Evolutionary conservation across 2,113 vertebrate species (phyloP).

Genomic region (Oxygymnocypris stewartii): DNA sequence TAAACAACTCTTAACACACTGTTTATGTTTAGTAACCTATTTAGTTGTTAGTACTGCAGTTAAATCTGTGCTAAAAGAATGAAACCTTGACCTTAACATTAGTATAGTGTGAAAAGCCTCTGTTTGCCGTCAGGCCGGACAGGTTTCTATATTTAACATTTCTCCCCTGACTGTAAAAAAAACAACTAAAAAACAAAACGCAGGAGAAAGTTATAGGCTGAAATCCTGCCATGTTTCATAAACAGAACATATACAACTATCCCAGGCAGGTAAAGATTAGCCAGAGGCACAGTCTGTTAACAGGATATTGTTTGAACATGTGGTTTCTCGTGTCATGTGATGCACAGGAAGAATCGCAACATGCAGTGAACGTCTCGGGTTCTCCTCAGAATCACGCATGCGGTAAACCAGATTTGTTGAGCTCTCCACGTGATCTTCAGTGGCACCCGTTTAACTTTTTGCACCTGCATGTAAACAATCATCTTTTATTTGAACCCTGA

Average conservation of each 20-base stretch:
- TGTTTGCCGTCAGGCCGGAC: neutral
- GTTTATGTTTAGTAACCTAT: neutral
- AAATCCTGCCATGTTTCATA: neutral
- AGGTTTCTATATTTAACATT: constrained; percentile 20
- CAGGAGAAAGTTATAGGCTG: neutral
- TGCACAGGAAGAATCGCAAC: constrained; percentile 47
- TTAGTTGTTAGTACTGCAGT: neutral
- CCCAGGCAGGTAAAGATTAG: neutral
- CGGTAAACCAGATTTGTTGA: neutral
- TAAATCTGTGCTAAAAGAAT: neutral
- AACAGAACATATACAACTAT: neutral
- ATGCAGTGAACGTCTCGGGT: neutral
- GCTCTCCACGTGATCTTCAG: neutral
- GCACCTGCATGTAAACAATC: neutral
- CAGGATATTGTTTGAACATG: constrained; percentile 47
- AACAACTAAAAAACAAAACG: neutral
- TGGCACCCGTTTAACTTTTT: neutral
- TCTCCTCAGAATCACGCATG: constrained; percentile 6
- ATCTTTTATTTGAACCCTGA: neutral
- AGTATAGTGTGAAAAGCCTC: constrained; percentile 20
- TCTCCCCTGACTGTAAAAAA: neutral
- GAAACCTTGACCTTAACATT: neutral
- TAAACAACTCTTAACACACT: neutral
- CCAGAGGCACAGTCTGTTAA: neutral
- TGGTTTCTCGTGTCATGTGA: constrained; percentile 52